Base-by-base conservation (phyloP, 1,140 invertebrate species). In the Asbolus verrucosus region DNA sequence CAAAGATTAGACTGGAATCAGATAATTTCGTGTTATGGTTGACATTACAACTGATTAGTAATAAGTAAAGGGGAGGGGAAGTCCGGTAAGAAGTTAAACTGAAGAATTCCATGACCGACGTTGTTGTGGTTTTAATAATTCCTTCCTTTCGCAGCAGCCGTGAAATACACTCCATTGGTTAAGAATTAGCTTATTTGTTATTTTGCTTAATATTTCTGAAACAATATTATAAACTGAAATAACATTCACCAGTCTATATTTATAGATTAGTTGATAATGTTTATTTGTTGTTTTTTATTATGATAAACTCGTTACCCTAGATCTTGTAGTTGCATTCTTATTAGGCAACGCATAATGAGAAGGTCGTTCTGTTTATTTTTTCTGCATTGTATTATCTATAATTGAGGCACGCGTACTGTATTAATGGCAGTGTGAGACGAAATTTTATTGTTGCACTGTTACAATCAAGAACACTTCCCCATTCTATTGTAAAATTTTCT, bases 271-370 rank as follows among this genome's bases (percentile, higher is more conserved):
- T 14, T 13, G 46, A 15, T 54, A 54, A 50, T 21, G 2, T 54
- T 54, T 11, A 13, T 6, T 9, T 18, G 21, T 24, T 54, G 2
- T 3, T 54, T 54, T 50, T 62, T 62, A 36, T 18, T 36, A 19
- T 62, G 36, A 62, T 62, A 24, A 67, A 67, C 41, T 36, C 65
- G 65, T 67, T 67, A 67, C 65, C 65, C 65, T 67, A 54, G 65
- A 67, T 67, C 65, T 67, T 67, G 63, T 41, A 27, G 65, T 54
- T 67, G 41, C 65, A 67, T 54, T 36, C 60, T 54, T 46, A 24
- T 67, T 67, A 36, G 27, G 65, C 43, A 67, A 67, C 11, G 21
- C 46, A 54, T 9, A 19, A 50, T 41, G 39, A 46, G 63, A 67
- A 67, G 65, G 65, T 67, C 65, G 39, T 67, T 43, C 24, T 36